Evolutionary conservation across 2,888 invertebrate genomes (phyloP).

Genomic region (Eudasyphora cyanicolor): DNA sequence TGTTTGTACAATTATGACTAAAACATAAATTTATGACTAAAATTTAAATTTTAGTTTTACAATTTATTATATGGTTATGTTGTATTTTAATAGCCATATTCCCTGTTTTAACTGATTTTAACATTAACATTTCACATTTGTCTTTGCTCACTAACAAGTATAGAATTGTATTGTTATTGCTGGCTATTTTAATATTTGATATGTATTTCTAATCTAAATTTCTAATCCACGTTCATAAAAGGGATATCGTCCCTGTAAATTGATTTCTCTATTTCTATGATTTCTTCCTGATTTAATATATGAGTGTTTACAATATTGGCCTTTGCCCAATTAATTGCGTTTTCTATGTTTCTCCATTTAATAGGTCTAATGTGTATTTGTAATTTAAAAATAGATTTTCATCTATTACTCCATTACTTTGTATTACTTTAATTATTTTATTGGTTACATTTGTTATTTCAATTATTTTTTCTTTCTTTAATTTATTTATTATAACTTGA

Average conservation of each 20-base stretch:
- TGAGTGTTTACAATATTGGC: constrained; percentile 54
- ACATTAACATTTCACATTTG: constrained; percentile 39
- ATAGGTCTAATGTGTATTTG: constrained; percentile 49
- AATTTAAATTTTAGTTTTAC: constrained; percentile 51
- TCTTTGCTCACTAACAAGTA: constrained; percentile 55
- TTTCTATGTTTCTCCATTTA: constrained; percentile 58
- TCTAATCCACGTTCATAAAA: constrained; percentile 60
- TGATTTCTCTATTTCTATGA: constrained; percentile 40
- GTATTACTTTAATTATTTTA: constrained; percentile 30
- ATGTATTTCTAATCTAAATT: constrained; percentile 65
- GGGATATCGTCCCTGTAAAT: constrained; percentile 57
- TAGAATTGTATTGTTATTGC: constrained; percentile 46
- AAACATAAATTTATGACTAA: constrained; percentile 33
- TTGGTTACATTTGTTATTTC: constrained; percentile 50
- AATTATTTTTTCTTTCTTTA: constrained; percentile 39
- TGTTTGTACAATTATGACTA: constrained; percentile 55
- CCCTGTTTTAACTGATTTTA: constrained; percentile 56
- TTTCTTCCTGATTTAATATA: constrained; percentile 54
- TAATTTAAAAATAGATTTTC: constrained; percentile 15
- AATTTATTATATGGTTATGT: constrained; percentile 53
- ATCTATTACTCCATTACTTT: neutral
- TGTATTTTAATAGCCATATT: constrained; percentile 48
- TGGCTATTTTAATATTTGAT: constrained; percentile 56
- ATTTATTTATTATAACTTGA: constrained; percentile 56
- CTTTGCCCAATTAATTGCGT: too few species aligned